These are phyloP conservation scores for Poeciliopsis paucimaculata DNA, from an alignment of 2,797 vertebrate genomes.

Conservation along the genomic window DNA sequence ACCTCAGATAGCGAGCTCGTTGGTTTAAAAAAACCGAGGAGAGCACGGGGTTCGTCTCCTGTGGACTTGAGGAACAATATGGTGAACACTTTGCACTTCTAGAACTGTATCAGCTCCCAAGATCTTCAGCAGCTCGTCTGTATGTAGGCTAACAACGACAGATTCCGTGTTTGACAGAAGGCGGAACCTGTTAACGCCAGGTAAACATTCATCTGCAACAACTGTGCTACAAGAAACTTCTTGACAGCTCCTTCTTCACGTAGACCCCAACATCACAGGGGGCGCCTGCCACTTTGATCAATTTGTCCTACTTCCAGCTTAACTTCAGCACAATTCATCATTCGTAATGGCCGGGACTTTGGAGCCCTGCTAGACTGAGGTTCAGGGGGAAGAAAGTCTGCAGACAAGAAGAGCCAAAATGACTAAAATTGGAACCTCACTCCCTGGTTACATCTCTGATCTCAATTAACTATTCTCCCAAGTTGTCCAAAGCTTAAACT, in stretches of 20 bases:
- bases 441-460: constrained; percentile 68
- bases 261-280: constrained; percentile 82
- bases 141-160: constrained; percentile 69
- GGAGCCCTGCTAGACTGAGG: constrained; percentile 68
- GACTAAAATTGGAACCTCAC: constrained; percentile 80
- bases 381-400: constrained; percentile 66
- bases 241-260: constrained; percentile 77
- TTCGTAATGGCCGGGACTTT: constrained; percentile 80
- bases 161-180: constrained; percentile 46
- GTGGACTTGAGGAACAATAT: constrained; percentile 59
- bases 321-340: constrained; percentile 87
- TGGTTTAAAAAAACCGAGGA: constrained; percentile 52
- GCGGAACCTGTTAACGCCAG: constrained; percentile 66
- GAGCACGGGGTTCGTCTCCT: constrained; percentile 55
- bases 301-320: constrained; percentile 86
- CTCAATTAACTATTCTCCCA: constrained; percentile 81
- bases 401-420: constrained; percentile 76
- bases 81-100: constrained; percentile 51
- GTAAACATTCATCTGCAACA: constrained; percentile 80
- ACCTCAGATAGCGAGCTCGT: constrained; percentile 71
- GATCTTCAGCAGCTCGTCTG: constrained; percentile 55
- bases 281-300: constrained; percentile 87
- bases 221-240: constrained; percentile 76
- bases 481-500: constrained; percentile 50
- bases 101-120: constrained; percentile 53